Percentiles rank a stretch among this genome's conserved stretches.
phyloP scores from a whole-genome alignment of 2,888 invertebrate species.

The Cecidostiba fungosa region DNA sequence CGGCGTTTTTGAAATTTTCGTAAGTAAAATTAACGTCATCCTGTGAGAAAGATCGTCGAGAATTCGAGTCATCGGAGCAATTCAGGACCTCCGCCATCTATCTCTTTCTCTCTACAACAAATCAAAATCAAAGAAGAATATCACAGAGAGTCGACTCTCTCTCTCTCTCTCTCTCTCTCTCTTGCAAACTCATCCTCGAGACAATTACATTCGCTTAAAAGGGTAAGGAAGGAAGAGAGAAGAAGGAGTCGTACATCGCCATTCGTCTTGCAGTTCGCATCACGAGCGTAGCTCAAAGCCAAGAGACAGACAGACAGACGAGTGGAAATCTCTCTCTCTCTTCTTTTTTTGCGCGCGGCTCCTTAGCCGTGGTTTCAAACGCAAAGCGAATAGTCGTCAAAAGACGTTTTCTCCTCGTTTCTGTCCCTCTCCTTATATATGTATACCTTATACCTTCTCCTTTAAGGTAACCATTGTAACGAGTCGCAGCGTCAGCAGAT shows the following conservation, averaged over 20 bases:
- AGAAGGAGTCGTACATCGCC: constrained; percentile 12
- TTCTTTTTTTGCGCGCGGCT: background rate
- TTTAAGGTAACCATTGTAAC: constrained; percentile 56
- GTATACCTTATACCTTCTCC: background rate
- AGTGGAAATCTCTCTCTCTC: constrained; percentile 33
- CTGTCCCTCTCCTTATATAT: background rate
- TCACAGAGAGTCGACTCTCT: background rate
- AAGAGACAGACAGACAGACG: constrained; percentile 42
- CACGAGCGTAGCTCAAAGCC: constrained; percentile 46
- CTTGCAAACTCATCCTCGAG: constrained; percentile 58
- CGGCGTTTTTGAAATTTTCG: background rate
- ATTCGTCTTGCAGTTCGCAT: constrained; percentile 43
- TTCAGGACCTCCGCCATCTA: background rate
- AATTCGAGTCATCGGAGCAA: background rate
- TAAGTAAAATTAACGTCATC: background rate
- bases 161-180: constrained; percentile 22
- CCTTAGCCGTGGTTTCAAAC: constrained; percentile 41
- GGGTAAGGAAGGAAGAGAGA: constrained; percentile 50
- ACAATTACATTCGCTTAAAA: constrained; percentile 63
- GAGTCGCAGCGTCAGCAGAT: constrained; percentile 17
- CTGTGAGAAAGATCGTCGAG: background rate
- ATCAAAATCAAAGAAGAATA: constrained; percentile 57
- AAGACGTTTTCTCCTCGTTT: constrained; percentile 11
- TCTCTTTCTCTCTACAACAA: background rate
- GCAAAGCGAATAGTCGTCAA: constrained; percentile 39